A percentile compares a stretch with the other conserved stretches of the same genome.
These are phyloP conservation scores for Zosterops borbonicus DNA, from an alignment of 2,113 vertebrate genomes.

Conservation along the genomic window DNA sequence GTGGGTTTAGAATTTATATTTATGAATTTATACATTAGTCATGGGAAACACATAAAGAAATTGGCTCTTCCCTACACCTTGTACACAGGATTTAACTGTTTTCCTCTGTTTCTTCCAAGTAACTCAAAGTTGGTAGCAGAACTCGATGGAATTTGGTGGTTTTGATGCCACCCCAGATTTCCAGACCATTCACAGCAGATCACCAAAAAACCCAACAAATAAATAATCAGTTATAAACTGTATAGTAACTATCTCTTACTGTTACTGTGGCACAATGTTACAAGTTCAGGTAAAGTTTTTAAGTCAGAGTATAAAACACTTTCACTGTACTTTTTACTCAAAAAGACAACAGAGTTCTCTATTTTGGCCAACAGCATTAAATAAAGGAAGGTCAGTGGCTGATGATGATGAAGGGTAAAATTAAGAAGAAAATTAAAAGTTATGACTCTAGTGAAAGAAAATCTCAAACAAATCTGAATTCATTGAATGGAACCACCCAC, in stretches of 20 bases:
- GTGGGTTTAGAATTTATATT: not conserved
- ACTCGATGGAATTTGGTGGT: not conserved
- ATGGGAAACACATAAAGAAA: not conserved
- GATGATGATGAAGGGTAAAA: not conserved
- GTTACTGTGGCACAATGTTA: not conserved
- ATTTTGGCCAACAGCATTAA: not conserved
- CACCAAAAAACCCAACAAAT: not conserved
- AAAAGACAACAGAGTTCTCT: not conserved
- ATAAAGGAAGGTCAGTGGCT: not conserved
- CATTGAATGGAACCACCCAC: not conserved
- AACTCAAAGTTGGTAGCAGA: constrained; percentile 22
- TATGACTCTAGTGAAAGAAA: not conserved
- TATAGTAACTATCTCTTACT: not conserved
- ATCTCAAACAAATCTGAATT: not conserved
- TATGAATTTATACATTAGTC: not conserved
- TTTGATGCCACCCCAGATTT: constrained; percentile 44
- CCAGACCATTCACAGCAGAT: constrained; percentile 60
- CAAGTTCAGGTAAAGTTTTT: not conserved
- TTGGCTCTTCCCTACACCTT: not conserved
- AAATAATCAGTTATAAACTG: not conserved
- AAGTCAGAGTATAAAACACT: not conserved
- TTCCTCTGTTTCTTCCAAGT: constrained; percentile 14
- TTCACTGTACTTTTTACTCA: not conserved
- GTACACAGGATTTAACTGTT: constrained; percentile 61
- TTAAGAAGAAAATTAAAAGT: not conserved